Evolutionary conservation across 2,113 vertebrate genomes (phyloP).

Genomic region (Xerus inauris): DNA sequence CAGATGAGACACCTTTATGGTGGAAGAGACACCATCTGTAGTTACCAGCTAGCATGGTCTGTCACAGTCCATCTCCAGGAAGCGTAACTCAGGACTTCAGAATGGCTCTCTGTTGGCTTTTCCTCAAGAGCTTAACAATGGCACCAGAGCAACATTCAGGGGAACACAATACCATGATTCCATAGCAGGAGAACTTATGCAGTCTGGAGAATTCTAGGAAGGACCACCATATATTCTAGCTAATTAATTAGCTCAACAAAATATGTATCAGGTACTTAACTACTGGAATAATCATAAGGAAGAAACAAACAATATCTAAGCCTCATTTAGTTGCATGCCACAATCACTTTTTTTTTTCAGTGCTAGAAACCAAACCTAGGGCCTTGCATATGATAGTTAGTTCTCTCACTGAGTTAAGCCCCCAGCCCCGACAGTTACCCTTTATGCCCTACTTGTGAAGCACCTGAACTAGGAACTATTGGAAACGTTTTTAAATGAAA

Average conservation of each 20-base stretch:
- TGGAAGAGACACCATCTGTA: conserved; percentile 64
- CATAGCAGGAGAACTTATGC: background rate
- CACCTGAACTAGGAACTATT: background rate
- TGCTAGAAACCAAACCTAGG: background rate
- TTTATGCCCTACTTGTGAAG: background rate
- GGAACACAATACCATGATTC: background rate
- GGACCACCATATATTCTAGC: background rate
- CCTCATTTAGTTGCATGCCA: background rate
- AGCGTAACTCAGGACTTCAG: conserved; percentile 14
- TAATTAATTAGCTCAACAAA: background rate
- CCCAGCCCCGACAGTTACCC: background rate
- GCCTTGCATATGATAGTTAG: background rate
- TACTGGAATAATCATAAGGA: background rate
- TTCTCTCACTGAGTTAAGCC: background rate
- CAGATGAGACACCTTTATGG: conserved; percentile 78
- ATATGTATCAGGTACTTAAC: background rate
- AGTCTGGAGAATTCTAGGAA: background rate
- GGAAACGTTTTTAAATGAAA: background rate
- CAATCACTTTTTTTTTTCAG: background rate
- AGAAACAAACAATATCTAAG: background rate
- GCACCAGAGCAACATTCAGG: background rate
- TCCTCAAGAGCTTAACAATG: background rate
- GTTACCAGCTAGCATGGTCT: conserved; percentile 41
- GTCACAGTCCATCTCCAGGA: conserved; percentile 54
- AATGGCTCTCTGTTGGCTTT: conserved; percentile 46